A percentile compares a stretch with the other conserved stretches of the same genome.
Evolutionary conservation across 2,888 invertebrate genomes (phyloP).

Genomic region (Drosophila monieri): DNA sequence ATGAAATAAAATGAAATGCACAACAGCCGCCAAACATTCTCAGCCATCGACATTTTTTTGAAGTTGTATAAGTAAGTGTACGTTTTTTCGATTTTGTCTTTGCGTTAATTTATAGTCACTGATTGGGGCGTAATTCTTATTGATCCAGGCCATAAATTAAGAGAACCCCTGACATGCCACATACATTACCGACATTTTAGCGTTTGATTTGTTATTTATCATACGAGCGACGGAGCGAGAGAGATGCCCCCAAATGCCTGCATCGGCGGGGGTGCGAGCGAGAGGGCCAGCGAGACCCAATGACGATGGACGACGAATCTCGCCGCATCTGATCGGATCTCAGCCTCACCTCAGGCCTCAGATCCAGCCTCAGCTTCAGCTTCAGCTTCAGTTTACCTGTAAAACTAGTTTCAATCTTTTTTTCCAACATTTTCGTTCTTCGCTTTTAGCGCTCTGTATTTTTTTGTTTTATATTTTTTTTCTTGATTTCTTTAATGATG

Average conservation of each 20-base stretch:
- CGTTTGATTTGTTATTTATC: conserved; percentile 81
- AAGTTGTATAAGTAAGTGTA: conserved; percentile 32
- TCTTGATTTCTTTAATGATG: conserved; percentile 75
- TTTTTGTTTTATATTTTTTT: conserved; percentile 33
- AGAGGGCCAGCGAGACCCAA: conserved; percentile 30
- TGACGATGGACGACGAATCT: conserved; percentile 54
- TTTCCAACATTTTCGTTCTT: conserved; percentile 52
- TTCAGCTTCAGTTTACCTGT: conserved; percentile 62
- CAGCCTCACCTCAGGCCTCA: conserved; percentile 14
- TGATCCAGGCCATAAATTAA: conserved; percentile 80
- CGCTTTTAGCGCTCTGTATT: conserved; percentile 46
- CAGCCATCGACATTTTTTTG: conserved; percentile 67
- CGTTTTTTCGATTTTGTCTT: conserved; percentile 67
- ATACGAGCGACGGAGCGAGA: conserved; percentile 58
- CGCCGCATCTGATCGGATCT: conserved; percentile 56
- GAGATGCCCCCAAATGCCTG: conserved; percentile 9
- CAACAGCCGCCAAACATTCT: conserved; percentile 63
- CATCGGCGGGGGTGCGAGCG: conserved; percentile 1
- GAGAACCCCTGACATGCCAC: conserved; percentile 77
- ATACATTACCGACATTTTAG: conserved; percentile 81
- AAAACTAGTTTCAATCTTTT: conserved; percentile 72
- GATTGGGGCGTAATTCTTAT: conserved; percentile 81
- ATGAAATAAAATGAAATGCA: conserved; percentile 29
- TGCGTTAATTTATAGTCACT: conserved; percentile 81
- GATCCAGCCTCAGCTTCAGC: conserved; percentile 17